A percentile compares a stretch with the other conserved stretches of the same genome.
phyloP scores from a whole-genome alignment of 2,797 vertebrate genomes.

The Anabas testudineus region DNA sequence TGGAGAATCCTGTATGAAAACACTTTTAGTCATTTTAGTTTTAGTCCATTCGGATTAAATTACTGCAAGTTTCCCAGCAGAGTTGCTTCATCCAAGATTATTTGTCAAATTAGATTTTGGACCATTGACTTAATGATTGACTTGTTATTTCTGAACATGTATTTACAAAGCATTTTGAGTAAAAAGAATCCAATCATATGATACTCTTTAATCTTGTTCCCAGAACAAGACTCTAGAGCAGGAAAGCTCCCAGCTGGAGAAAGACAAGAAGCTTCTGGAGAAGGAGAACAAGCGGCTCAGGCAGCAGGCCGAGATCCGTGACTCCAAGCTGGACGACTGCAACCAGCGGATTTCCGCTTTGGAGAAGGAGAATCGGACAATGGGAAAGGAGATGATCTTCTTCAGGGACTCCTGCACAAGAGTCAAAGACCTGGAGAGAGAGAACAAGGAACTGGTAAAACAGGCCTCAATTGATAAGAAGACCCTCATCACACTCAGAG shows the following conservation, averaged over 20 bases:
- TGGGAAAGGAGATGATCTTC: constrained; percentile 92
- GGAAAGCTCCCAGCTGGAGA: constrained; percentile 95
- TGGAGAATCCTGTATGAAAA: not conserved
- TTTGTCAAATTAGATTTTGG: constrained; percentile 31
- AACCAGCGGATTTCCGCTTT: constrained; percentile 90
- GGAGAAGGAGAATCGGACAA: constrained; percentile 95
- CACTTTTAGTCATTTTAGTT: constrained; percentile 5
- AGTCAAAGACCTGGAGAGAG: constrained; percentile 93
- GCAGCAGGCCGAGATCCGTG: constrained; percentile 97
- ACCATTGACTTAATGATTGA: constrained; percentile 22
- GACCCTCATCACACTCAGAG: constrained; percentile 92
- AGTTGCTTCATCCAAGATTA: constrained; percentile 51
- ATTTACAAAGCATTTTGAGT: constrained; percentile 38
- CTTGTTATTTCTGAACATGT: constrained; percentile 34
- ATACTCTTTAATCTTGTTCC: not conserved
- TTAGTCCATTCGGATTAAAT: constrained; percentile 15
- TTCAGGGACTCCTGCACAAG: constrained; percentile 93
- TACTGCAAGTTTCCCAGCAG: not conserved
- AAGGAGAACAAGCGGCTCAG: constrained; percentile 97
- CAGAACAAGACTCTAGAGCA: constrained; percentile 92
- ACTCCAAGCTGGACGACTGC: constrained; percentile 93
- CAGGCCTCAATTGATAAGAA: constrained; percentile 95
- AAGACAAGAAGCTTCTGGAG: constrained; percentile 97
- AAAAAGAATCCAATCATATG: constrained; percentile 31
- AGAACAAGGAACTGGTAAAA: constrained; percentile 96